Conservation (phyloP, 2,888 invertebrate species). For the Agriopis leucophaearia region DNA sequence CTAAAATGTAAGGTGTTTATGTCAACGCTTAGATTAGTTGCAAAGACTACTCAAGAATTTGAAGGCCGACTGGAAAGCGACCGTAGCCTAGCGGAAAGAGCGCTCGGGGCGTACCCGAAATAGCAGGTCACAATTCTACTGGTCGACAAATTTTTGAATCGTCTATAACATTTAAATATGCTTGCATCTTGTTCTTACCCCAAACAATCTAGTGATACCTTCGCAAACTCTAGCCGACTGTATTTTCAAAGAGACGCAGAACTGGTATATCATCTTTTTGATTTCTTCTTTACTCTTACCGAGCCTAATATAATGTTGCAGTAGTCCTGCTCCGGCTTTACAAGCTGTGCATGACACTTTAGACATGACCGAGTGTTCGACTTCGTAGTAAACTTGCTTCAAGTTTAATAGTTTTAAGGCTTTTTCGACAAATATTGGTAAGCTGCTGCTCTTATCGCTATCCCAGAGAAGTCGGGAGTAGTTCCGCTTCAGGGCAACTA, state of each 20-base stretch:
- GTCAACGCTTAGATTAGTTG: no score
- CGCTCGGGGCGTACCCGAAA: no score
- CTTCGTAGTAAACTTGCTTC: constrained; percentile 93
- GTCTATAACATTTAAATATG: not conserved
- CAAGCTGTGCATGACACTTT: constrained; percentile 97
- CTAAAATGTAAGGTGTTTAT: not conserved
- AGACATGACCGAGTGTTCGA: constrained; percentile 96
- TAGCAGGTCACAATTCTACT: no score
- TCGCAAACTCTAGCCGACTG: constrained; percentile 96
- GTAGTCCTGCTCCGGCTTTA: constrained; percentile 93
- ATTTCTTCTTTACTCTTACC: constrained; percentile 96
- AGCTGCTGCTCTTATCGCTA: constrained; percentile 89
- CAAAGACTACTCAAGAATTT: no score
- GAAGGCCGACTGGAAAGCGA: no score
- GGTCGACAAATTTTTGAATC: no score
- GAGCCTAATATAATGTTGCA: constrained; percentile 94
- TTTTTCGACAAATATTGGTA: constrained; percentile 93
- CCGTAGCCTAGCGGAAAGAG: no score
- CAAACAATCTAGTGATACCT: constrained; percentile 94
- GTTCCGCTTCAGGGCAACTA: constrained; percentile 77
- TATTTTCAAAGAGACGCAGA: constrained; percentile 95
- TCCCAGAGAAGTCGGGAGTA: constrained; percentile 90
- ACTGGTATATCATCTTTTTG: constrained; percentile 93
- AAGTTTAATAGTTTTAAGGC: constrained; percentile 93
- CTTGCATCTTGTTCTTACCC: constrained; percentile 82